Evolutionary conservation across 2,888 invertebrate species (phyloP), one percentile per base, ranked within the genome.

Genomic region (Acrobasis repandana): DNA sequence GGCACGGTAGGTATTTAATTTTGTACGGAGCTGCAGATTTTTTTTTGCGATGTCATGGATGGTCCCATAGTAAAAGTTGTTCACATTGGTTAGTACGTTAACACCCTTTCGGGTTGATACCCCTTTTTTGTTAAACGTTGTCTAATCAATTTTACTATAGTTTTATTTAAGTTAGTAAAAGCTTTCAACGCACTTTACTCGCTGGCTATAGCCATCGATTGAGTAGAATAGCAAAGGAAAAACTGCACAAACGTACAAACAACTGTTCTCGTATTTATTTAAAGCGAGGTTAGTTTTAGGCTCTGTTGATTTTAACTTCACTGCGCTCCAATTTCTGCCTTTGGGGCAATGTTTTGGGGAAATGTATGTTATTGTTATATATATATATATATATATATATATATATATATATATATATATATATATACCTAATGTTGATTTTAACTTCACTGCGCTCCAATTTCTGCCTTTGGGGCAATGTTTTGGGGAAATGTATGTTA

Each of bases 241-340:
- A 54, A 54, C 10, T 4, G 52, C 1, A 52, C 38, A 54, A 18
- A 54, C 20, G 10, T 18, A 38, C 54, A 38, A 38, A 54, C 38
- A 38, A 8, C 54, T 1, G 14, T n/a, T n/a, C n/a, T n/a, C n/a
- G n/a, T 54, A 20, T 54, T 54, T 54, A 38, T 54, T 38, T 20
- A 54, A 20, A 38, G 5, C 8, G 20, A 14, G 6, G 18, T 43
- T 54, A 54, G 38, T 54, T 54, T 36, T n/a, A 16, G 54, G 38
- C 43, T 9, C 52, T 54, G 20, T 54, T 54, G 38, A 38, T 54
- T 54, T 54, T 54, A 20, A 54, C 54, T 20, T 38, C 34, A 34
- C n/a, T 33, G 33, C 8, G 15, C n/a, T 38, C 43, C 43, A 43
- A n/a, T 43, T 43, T 43, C 14, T 5, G 14, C 43, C 14, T 43